phyloP scores from a whole-genome alignment of 2,797 vertebrate genomes.

The Pseudomugil gertrudae region DNA sequence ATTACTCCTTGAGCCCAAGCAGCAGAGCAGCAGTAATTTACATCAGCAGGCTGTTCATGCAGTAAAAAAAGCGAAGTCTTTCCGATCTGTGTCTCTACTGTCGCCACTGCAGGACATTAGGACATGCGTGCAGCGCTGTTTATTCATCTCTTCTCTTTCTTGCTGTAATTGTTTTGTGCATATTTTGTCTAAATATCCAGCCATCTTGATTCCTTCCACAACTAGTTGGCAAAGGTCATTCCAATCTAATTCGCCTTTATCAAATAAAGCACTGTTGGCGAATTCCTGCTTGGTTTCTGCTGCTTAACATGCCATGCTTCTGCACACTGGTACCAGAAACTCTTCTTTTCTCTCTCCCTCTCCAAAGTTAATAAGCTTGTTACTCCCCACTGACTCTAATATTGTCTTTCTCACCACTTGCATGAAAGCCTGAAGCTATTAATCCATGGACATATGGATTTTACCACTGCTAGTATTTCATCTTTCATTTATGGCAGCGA shows the following conservation, averaged over 20 bases:
- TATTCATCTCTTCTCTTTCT: background rate
- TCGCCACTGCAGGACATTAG: background rate
- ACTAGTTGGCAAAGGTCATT: constrained; percentile 39
- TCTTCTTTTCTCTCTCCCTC: constrained; percentile 47
- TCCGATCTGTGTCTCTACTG: background rate
- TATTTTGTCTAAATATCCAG: constrained; percentile 1
- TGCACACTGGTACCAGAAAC: constrained; percentile 50
- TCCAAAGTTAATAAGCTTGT: constrained; percentile 76
- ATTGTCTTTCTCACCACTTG: constrained; percentile 71
- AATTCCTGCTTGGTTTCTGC: constrained; percentile 44
- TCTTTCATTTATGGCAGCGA: constrained; percentile 61
- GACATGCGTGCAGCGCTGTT: background rate
- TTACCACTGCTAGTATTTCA: constrained; percentile 74
- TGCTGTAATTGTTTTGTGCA: background rate
- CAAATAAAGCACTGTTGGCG: constrained; percentile 46
- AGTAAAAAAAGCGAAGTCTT: constrained; percentile 8
- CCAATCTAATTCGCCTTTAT: constrained; percentile 32
- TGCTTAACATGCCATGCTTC: constrained; percentile 51
- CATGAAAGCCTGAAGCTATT: constrained; percentile 63
- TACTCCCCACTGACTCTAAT: constrained; percentile 74
- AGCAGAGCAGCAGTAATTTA: constrained; percentile 52
- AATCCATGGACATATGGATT: constrained; percentile 74
- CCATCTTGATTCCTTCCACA: background rate
- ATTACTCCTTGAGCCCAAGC: constrained; percentile 54
- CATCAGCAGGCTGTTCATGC: constrained; percentile 53